Base-by-base conservation (phyloP, 2,113 vertebrate species). In the Charadrius vociferus region DNA sequence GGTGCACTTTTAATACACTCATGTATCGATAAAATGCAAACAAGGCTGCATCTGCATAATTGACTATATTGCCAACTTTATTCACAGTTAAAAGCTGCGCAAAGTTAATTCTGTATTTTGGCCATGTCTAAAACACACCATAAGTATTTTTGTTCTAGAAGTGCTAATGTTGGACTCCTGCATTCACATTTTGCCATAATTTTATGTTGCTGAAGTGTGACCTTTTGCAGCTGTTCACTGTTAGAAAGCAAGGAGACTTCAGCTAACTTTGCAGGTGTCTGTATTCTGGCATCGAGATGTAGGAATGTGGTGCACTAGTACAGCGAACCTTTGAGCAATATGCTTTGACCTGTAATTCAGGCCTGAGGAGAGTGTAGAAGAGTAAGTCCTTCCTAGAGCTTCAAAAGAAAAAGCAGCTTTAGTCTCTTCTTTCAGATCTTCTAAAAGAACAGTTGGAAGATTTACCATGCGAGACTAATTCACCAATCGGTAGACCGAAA, bases 401-500 rank as follows among this genome's bases (percentile, higher is more conserved):
- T 61, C 49, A 55, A 66, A 80, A 71, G 14, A 39, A 56, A 66
- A 67, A 53, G 52, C 43, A 90, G 9, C 74, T 79, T 88, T 11
- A 34, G 3, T 32, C 12, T 71, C 22, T n/a, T 78, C 39, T 61
- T 34, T n/a, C 14, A 56, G 2, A 41, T 56, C 37, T 43, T 88
- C 27, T 39, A 9, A 56, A 55, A 61, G 8, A 61, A 37, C 5
- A n/a, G 17, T 3, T 49, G 11, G 11, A 81, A 70, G 8, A 1
- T 1, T 68, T 45, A 18, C 24, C 26, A 3, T 30, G 9, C 3
- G 1, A 75, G 80, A 47, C 22, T 43, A 61, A 68, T 14, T 74
- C 30, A 2, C 2, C 37, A 0, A 10, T 22, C 11, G 1, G 12
- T 53, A 65, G 36, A n/a, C 18, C 7, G 39, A 19, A 34, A 62